phyloP scores from a whole-genome alignment of 2,888 invertebrate genomes.

The Cataglyphis cursor region DNA sequence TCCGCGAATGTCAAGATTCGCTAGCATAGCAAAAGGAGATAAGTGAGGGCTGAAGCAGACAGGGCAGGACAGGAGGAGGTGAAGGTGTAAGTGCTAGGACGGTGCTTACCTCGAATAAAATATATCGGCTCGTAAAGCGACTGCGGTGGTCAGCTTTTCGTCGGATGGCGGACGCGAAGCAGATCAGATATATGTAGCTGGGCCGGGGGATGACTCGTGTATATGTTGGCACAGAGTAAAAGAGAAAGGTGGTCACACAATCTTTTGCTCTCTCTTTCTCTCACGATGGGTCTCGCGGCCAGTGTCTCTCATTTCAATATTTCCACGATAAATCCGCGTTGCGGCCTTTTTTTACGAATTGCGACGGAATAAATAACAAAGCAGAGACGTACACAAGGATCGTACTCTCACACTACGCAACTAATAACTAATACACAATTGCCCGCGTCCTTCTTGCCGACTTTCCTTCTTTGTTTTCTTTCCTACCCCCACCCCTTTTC shows the following conservation, averaged over 20 bases:
- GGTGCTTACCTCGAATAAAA: conserved; percentile 68
- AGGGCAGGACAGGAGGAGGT: neutral
- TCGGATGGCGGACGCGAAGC: conserved; percentile 38
- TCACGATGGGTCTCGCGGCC: conserved; percentile 28
- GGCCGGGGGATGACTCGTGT: conserved; percentile 56
- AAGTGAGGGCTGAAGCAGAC: conserved; percentile 2
- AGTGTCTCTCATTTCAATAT: conserved; percentile 84
- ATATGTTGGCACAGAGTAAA: conserved; percentile 56
- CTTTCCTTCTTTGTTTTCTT: conserved; percentile 20
- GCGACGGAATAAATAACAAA: conserved; percentile 83
- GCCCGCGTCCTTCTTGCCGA: conserved; percentile 17
- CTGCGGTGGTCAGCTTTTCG: conserved; percentile 67
- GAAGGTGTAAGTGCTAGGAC: conserved; percentile 49
- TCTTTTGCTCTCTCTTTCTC: conserved; percentile 17
- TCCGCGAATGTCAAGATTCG: conserved; percentile 12
- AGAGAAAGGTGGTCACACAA: conserved; percentile 31
- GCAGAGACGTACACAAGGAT: conserved; percentile 36
- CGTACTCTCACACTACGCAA: conserved; percentile 58
- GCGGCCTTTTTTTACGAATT: conserved; percentile 81
- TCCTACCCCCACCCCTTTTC: conserved; percentile 12
- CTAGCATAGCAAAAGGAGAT: conserved; percentile 44
- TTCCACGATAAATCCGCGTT: conserved; percentile 83
- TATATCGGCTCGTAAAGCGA: conserved; percentile 76
- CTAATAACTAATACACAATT: conserved; percentile 32
- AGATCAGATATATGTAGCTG: neutral